These are phyloP conservation scores for Rhyacophila evoluta DNA, from an alignment of 2,888 invertebrate species.

Conservation along the genomic window DNA sequence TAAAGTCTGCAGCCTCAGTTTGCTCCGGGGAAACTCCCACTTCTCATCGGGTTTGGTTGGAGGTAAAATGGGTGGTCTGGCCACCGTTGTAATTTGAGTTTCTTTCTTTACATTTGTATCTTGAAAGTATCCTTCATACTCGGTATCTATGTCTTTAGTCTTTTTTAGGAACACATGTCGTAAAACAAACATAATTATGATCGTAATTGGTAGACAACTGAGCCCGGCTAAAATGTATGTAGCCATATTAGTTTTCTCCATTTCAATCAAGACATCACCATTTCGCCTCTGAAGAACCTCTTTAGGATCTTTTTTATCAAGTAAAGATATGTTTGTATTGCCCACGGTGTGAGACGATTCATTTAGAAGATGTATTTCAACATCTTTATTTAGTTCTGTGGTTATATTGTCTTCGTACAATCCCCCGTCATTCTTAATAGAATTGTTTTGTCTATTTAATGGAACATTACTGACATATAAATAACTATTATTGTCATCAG, in stretches of 20 bases:
- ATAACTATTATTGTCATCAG: constrained; percentile 40
- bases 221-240: constrained; percentile 73
- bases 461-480: constrained; percentile 28
- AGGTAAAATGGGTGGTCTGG: constrained; percentile 69
- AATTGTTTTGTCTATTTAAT: neutral
- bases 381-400: neutral
- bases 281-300: constrained; percentile 58
- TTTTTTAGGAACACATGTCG: constrained; percentile 70
- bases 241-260: constrained; percentile 72
- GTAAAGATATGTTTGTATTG: neutral
- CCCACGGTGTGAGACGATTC: neutral
- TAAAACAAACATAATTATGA: constrained; percentile 71
- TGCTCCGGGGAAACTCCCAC: constrained; percentile 84
- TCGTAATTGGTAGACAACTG: constrained; percentile 72
- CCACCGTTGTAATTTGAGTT: constrained; percentile 69
- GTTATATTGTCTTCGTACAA: neutral
- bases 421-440: neutral
- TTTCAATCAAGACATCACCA: constrained; percentile 71
- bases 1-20: constrained; percentile 81
- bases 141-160: constrained; percentile 70
- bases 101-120: constrained; percentile 70
- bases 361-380: constrained; percentile 8
- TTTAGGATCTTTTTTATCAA: constrained; percentile 34
- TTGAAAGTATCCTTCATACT: constrained; percentile 73
- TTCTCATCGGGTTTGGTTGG: constrained; percentile 71